Evolutionary conservation across 1,140 invertebrate species (phyloP), one percentile per base, ranked within the genome.

Genomic region (Papilio dardanus): DNA sequence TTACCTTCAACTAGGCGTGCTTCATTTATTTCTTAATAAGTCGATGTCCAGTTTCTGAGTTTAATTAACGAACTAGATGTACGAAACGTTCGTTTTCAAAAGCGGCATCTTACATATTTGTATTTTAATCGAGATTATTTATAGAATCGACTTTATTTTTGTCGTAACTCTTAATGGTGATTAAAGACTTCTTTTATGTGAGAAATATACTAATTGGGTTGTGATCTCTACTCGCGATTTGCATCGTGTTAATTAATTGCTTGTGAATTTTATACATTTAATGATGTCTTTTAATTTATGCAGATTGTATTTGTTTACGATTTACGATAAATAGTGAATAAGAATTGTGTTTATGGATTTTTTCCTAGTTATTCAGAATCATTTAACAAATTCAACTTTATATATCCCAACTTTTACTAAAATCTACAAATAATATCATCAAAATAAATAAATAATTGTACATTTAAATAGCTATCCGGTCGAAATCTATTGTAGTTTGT

Each of bases 11-110:
- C 77, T 79, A 83, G 82, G 83, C 83, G 81, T 86, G 83, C 84
- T 85, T 84, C 82, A 88, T 89, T 89, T 89, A 88, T 86, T 91
- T 91, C 87, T 90, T 89, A 91, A 89, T 92, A 92, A 89, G 85
- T 79, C 50, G 81, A 79, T 86, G 83, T 86, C 82, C 82, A 77
- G 75, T 77, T 83, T 65, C 65, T 79, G 77, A 78, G 83, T 86
- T 91, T 90, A 90, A 92, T 92, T 92, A 92, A 87, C 68, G 81
- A 81, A 84, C 78, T 40, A 69, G 67, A 69, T 40, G 67, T 40
- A 69, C 35, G 67, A 42, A 46, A 69, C 77, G 76, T 69, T 81
- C 67, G 77, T 79, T 79, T 80, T 71, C 67, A 68, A 73, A 21
- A 69, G 67, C 71, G 68, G 75, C 83, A 86, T 82, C 87, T 82